Percentiles rank a stretch among this genome's conserved stretches.
Evolutionary conservation across 2,113 vertebrate genomes (phyloP).

Genomic region (Herpetotheres cachinnans): DNA sequence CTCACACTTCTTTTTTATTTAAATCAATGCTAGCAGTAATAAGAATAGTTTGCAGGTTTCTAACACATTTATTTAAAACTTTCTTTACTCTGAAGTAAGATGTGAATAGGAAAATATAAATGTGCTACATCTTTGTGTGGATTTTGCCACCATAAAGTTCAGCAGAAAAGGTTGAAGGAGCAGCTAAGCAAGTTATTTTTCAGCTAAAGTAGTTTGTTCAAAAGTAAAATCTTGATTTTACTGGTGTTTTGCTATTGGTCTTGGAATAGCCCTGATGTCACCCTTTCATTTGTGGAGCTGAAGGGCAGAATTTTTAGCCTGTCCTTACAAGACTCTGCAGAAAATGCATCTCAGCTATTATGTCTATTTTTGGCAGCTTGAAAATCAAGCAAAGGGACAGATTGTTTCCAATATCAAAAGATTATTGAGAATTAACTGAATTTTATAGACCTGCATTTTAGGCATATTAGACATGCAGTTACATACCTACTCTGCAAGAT

Average conservation of each 20-base stretch:
- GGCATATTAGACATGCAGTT: neutral
- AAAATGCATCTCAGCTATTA: neutral
- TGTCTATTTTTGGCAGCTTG: neutral
- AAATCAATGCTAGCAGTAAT: neutral
- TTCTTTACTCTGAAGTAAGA: neutral
- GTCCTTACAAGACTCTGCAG: neutral
- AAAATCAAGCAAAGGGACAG: neutral
- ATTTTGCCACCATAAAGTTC: neutral
- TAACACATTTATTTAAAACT: neutral
- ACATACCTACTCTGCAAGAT: neutral
- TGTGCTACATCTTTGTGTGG: neutral
- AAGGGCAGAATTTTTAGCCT: neutral
- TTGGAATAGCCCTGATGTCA: neutral
- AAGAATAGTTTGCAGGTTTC: neutral
- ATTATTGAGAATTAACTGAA: neutral
- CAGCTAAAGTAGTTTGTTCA: neutral
- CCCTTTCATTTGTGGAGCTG: neutral
- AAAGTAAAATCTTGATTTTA: neutral
- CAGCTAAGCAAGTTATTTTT: neutral
- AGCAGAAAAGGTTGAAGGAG: neutral
- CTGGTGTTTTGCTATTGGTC: neutral
- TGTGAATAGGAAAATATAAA: neutral
- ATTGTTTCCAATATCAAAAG: neutral
- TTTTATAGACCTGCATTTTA: neutral
- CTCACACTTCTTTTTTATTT: neutral